Evolutionary conservation across 2,888 invertebrate species (phyloP).

Genomic region (Drosophila borborema): DNA sequence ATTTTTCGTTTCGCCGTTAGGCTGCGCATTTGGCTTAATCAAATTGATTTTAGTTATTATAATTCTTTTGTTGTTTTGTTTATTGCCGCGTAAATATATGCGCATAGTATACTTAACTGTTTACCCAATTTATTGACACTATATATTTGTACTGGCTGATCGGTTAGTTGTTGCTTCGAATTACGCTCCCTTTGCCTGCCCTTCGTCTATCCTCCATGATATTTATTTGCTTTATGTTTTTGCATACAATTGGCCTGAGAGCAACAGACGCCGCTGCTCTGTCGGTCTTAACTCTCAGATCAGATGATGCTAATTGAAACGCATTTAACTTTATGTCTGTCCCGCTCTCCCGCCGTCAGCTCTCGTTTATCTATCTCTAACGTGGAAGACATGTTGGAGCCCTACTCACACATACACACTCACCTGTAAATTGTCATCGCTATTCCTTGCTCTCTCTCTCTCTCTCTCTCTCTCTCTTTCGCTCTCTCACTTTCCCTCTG

Average conservation of each 20-base stretch:
- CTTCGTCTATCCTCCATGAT: not conserved
- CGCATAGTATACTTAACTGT: constrained; percentile 52
- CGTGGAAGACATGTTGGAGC: constrained; percentile 23
- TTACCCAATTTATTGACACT: constrained; percentile 74
- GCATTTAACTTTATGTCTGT: constrained; percentile 43
- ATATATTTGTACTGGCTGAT: constrained; percentile 52
- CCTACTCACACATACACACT: constrained; percentile 13
- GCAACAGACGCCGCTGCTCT: constrained; percentile 17
- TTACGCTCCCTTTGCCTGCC: not conserved
- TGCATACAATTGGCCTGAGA: constrained; percentile 63
- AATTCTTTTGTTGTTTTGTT: constrained; percentile 67
- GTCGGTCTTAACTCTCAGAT: constrained; percentile 6
- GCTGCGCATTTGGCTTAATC: constrained; percentile 63
- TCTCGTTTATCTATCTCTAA: constrained; percentile 5
- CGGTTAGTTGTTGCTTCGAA: constrained; percentile 16
- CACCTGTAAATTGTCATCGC: constrained; percentile 27
- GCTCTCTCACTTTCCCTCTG: constrained; percentile 4
- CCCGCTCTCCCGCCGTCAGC: constrained; percentile 4
- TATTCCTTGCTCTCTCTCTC: not conserved
- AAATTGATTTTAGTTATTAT: constrained; percentile 70
- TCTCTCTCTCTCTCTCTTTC: constrained; percentile 1
- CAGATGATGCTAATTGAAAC: constrained; percentile 71
- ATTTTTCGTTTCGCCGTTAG: constrained; percentile 26
- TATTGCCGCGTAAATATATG: constrained; percentile 69
- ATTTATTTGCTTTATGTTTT: constrained; percentile 33